Conservation (phyloP, 2,113 vertebrate genomes). For the Gasterosteus nipponicus region DNA sequence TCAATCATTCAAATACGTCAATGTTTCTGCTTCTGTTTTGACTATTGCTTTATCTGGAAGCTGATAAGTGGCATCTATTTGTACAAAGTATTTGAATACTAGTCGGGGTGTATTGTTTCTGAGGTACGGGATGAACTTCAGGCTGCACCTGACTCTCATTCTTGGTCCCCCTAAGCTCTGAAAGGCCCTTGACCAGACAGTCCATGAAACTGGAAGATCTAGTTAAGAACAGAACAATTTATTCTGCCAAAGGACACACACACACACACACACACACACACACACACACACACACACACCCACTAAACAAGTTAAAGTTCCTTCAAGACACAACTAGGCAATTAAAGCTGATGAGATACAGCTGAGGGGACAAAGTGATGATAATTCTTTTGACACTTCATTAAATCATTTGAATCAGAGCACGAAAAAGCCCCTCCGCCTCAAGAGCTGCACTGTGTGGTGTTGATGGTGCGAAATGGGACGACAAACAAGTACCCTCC, state of each 20-base stretch:
- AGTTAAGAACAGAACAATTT: slow-evolving; percentile 62
- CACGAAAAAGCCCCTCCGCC: slow-evolving; percentile 22
- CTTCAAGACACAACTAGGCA: slow-evolving; percentile 58
- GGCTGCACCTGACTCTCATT: slow-evolving; percentile 37
- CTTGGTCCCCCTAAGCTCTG: slow-evolving; percentile 29
- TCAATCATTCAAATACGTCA: neutral
- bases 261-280: slow-evolving; percentile 33
- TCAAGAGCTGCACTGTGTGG: neutral
- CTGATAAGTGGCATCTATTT: neutral
- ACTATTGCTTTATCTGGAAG: slow-evolving; percentile 2
- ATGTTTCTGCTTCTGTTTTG: slow-evolving; percentile 9
- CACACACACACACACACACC: slow-evolving; percentile 28
- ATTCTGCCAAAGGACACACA: slow-evolving; percentile 48
- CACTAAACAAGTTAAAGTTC: slow-evolving; percentile 30
- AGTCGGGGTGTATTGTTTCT: slow-evolving; percentile 17
- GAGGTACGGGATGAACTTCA: slow-evolving; percentile 4
- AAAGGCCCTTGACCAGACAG: slow-evolving; percentile 45
- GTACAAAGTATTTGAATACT: neutral
- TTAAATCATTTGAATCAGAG: slow-evolving; percentile 42
- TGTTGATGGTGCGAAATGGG: slow-evolving; percentile 17
- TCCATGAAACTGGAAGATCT: slow-evolving; percentile 50
- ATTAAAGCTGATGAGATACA: slow-evolving; percentile 67
- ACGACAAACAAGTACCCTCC: slow-evolving; percentile 4
- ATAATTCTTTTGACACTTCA: slow-evolving; percentile 49
- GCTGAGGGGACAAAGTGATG: slow-evolving; percentile 61